Conservation (phyloP, 2,888 invertebrate species). For the Leptinotarsa haldemani region DNA sequence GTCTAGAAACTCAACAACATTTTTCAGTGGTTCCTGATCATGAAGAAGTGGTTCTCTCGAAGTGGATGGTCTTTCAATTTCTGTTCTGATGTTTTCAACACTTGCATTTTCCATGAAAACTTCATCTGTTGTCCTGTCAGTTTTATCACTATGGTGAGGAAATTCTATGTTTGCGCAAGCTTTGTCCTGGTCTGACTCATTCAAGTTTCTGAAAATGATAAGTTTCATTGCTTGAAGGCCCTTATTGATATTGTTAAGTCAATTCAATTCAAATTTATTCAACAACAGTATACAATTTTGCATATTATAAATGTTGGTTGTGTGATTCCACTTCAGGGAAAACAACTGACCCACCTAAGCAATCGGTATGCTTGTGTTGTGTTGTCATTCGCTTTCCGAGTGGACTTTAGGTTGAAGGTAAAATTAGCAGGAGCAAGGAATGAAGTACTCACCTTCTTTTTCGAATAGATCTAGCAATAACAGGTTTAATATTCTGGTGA, state of each 20-base stretch:
- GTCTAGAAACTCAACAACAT: constrained; percentile 14
- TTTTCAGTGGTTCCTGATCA: constrained; percentile 21
- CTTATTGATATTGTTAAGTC: neutral
- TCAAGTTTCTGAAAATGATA: constrained; percentile 25
- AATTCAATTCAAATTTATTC: neutral
- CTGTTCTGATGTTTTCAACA: constrained; percentile 7
- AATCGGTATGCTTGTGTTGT: neutral
- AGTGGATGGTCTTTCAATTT: constrained; percentile 19
- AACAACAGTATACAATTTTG: neutral
- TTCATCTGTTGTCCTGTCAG: constrained; percentile 5
- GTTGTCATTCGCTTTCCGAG: neutral
- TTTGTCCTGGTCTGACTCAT: constrained; percentile 18
- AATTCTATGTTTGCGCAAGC: constrained; percentile 5
- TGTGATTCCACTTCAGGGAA: neutral
- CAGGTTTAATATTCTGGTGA: constrained; percentile 20
- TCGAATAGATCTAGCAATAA: constrained; percentile 18
- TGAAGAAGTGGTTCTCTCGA: constrained; percentile 11
- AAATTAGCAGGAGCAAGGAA: neutral
- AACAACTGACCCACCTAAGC: neutral
- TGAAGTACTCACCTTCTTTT: constrained; percentile 24
- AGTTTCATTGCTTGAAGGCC: neutral
- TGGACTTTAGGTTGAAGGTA: neutral
- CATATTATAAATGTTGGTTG: neutral
- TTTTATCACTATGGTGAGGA: constrained; percentile 12
- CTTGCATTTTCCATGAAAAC: constrained; percentile 13